These are phyloP conservation scores for Paratilapia polleni DNA, from an alignment of 2,113 vertebrate genomes.

Conservation along the genomic window DNA sequence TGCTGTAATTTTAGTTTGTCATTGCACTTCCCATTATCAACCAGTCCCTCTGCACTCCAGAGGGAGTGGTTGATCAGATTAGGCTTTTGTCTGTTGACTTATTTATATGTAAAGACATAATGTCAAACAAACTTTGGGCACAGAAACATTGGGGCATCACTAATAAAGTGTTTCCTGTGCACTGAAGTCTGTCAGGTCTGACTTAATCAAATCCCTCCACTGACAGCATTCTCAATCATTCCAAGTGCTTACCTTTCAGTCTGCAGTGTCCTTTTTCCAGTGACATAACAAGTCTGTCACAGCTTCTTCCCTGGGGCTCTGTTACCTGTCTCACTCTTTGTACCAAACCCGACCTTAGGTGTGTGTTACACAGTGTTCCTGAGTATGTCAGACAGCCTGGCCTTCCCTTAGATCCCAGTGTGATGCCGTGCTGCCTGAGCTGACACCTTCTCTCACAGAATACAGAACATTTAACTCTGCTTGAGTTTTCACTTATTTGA, in stretches of 20 bases:
- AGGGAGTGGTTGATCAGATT: background rate
- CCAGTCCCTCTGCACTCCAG: rapidly evolving
- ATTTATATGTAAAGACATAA: background rate
- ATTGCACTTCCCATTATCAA: background rate
- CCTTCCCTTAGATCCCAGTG: conserved; percentile 13
- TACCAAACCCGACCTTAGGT: conserved; percentile 10
- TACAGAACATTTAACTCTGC: background rate
- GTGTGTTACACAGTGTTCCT: conserved; percentile 6
- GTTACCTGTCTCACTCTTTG: conserved; percentile 45
- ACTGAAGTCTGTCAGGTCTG: conserved; percentile 19
- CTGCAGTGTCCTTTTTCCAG: conserved; percentile 46
- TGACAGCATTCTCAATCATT: conserved; percentile 32
- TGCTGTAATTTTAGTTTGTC: background rate
- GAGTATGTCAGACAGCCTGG: conserved; percentile 26
- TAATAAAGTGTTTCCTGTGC: background rate
- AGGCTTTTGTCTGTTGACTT: background rate
- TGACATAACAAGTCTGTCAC: conserved; percentile 48
- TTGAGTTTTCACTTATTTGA: background rate
- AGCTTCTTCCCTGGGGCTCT: conserved; percentile 33
- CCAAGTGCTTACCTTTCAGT: conserved; percentile 38
- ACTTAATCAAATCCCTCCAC: conserved; percentile 29
- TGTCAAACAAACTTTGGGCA: background rate
- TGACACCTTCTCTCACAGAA: background rate
- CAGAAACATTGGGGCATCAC: background rate
- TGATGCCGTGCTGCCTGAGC: background rate